Evolutionary conservation across 1,140 invertebrate genomes (phyloP).

Genomic region (Musca domestica): DNA sequence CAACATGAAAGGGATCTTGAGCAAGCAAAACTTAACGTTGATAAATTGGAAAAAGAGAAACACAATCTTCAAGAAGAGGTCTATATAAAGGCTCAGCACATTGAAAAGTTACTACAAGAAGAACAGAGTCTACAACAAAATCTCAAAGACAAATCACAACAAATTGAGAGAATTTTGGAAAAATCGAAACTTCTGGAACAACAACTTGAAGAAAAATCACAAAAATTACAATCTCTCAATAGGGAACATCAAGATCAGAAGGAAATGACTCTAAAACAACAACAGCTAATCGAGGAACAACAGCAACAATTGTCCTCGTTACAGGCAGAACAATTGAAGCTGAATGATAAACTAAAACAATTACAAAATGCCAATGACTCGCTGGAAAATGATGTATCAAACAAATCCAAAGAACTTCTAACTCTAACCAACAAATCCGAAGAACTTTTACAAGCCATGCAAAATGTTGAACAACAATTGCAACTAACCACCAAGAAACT

Average conservation of each 20-base stretch:
- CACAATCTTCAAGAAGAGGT: background rate
- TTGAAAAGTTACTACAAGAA: constrained; percentile 5
- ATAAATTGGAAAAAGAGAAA: background rate
- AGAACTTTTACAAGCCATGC: background rate
- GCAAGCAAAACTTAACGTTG: background rate
- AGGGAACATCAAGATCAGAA: background rate
- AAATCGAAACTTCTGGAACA: background rate
- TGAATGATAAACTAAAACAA: constrained; percentile 8
- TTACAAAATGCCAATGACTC: background rate
- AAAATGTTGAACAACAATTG: background rate
- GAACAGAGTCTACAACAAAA: background rate
- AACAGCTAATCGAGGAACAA: background rate
- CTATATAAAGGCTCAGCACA: background rate
- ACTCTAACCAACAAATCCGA: background rate
- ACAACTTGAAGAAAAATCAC: constrained; percentile 2
- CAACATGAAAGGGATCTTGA: background rate
- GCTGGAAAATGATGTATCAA: background rate
- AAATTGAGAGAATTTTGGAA: background rate
- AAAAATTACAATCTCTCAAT: background rate
- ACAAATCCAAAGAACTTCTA: constrained; percentile 7
- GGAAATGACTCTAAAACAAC: background rate
- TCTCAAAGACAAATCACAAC: background rate
- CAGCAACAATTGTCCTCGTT: background rate
- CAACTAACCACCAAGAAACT: background rate
- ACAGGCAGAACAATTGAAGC: background rate